Conservation (phyloP, 2,888 invertebrate genomes). For the Scaptomyza reducta region DNA sequence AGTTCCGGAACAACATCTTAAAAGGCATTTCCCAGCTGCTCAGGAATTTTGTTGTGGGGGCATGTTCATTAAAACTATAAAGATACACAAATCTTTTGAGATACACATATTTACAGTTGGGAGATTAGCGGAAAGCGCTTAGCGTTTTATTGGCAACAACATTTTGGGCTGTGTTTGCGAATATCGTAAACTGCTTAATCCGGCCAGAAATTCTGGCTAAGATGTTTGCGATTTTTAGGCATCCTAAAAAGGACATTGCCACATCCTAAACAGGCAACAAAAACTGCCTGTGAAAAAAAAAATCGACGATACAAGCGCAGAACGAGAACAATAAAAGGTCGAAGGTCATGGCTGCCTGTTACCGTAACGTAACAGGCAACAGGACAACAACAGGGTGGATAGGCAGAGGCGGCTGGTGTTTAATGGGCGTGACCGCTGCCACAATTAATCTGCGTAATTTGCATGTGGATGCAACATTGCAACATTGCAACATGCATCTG, state of each 20-base stretch:
- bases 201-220: slow-evolving; percentile 64
- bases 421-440: slow-evolving; percentile 66
- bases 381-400: not conserved
- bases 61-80: slow-evolving; percentile 45
- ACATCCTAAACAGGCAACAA: slow-evolving; percentile 22
- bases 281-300: slow-evolving; percentile 67
- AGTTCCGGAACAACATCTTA: slow-evolving; percentile 39
- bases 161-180: slow-evolving; percentile 27
- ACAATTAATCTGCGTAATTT: slow-evolving; percentile 71
- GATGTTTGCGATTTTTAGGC: slow-evolving; percentile 62
- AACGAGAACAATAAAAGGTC: slow-evolving; percentile 56
- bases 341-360: slow-evolving; percentile 70
- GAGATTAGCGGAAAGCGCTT: slow-evolving; percentile 69
- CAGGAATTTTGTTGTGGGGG: not conserved
- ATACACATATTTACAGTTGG: slow-evolving; percentile 11
- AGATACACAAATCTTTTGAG: not conserved
- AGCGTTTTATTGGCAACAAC: slow-evolving; percentile 68
- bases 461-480: slow-evolving; percentile 56
- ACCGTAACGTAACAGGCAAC: slow-evolving; percentile 36
- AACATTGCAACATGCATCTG: slow-evolving; percentile 1
- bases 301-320: not conserved
- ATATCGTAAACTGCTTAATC: slow-evolving; percentile 66
- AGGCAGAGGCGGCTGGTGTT: slow-evolving; percentile 13
- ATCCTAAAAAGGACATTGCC: slow-evolving; percentile 52
- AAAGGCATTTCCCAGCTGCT: slow-evolving; percentile 38